phyloP scores from a whole-genome alignment of 2,888 invertebrate genomes.

The Sclerodermus sp. region DNA sequence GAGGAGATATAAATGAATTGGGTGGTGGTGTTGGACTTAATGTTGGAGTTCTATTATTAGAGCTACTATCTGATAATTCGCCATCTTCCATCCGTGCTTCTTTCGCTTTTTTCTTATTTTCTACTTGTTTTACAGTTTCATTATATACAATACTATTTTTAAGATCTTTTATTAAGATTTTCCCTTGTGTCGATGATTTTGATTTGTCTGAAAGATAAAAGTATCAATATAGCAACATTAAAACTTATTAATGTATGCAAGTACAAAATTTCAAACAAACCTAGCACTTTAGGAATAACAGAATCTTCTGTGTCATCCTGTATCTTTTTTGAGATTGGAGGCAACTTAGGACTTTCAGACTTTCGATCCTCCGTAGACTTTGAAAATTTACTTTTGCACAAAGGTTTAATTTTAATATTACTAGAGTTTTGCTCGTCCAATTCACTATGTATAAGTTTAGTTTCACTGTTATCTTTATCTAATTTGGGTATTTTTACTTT shows the following conservation, averaged over 20 bases:
- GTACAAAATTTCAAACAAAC: slow-evolving; percentile 29
- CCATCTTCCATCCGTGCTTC: slow-evolving; percentile 68
- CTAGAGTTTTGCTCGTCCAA: background rate
- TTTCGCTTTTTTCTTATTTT: slow-evolving; percentile 65
- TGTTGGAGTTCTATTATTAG: slow-evolving; percentile 45
- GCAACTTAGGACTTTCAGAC: slow-evolving; percentile 33
- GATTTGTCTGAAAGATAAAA: slow-evolving; percentile 35
- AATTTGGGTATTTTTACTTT: slow-evolving; percentile 30
- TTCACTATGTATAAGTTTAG: slow-evolving; percentile 48
- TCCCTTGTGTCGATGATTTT: slow-evolving; percentile 57
- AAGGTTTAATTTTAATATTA: background rate
- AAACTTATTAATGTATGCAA: slow-evolving; percentile 2
- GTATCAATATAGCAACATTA: too few relatives aligned
- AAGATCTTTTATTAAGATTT: slow-evolving; percentile 71
- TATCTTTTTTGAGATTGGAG: slow-evolving; percentile 54
- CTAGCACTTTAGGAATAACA: slow-evolving; percentile 43
- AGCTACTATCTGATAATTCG: slow-evolving; percentile 60
- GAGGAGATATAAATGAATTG: too few relatives aligned
- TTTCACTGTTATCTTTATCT: slow-evolving; percentile 56
- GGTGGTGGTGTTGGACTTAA: slow-evolving; percentile 45
- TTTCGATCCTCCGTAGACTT: too few relatives aligned
- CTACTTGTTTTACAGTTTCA: slow-evolving; percentile 67
- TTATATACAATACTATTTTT: slow-evolving; percentile 71
- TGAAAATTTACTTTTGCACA: too few relatives aligned
- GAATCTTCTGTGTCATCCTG: slow-evolving; percentile 56